Percentiles rank a stretch among this genome's conserved stretches.
phyloP scores from a whole-genome alignment of 1,140 invertebrate species.

The Camponotus floridanus region DNA sequence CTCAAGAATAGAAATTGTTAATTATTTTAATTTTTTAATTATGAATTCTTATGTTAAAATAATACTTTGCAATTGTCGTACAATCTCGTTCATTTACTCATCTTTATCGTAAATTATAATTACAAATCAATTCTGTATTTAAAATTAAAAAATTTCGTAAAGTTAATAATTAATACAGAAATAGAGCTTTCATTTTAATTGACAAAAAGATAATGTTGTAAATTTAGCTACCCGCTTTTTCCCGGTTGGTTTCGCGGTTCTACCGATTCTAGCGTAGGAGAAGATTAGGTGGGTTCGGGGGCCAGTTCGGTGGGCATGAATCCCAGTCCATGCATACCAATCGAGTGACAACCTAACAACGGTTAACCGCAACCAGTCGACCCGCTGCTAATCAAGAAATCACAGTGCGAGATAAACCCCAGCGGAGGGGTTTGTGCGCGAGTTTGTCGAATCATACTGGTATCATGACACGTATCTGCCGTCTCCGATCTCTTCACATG shows the following conservation, averaged over 20 bases:
- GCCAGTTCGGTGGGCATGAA: conserved; percentile 76
- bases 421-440: conserved; percentile 70
- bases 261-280: conserved; percentile 56
- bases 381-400: conserved; percentile 86
- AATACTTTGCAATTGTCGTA: neutral
- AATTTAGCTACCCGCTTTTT: conserved; percentile 46
- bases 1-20: neutral
- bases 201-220: conserved; percentile 32
- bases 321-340: conserved; percentile 86
- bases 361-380: conserved; percentile 86
- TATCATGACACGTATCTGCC: conserved; percentile 61
- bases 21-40: too few species aligned
- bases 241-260: conserved; percentile 40
- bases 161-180: neutral
- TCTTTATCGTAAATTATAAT: neutral
- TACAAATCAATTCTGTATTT: neutral
- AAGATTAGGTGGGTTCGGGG: conserved; percentile 66
- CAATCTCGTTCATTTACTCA: neutral
- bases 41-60: neutral
- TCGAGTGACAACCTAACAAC: conserved; percentile 84
- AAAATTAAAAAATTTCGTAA: neutral
- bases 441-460: conserved; percentile 59
- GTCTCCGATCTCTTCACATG: conserved; percentile 58
- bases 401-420: conserved; percentile 83
- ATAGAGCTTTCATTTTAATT: neutral